Base-by-base conservation (phyloP, 2,888 invertebrate species). In the Horisme vitalbata region DNA sequence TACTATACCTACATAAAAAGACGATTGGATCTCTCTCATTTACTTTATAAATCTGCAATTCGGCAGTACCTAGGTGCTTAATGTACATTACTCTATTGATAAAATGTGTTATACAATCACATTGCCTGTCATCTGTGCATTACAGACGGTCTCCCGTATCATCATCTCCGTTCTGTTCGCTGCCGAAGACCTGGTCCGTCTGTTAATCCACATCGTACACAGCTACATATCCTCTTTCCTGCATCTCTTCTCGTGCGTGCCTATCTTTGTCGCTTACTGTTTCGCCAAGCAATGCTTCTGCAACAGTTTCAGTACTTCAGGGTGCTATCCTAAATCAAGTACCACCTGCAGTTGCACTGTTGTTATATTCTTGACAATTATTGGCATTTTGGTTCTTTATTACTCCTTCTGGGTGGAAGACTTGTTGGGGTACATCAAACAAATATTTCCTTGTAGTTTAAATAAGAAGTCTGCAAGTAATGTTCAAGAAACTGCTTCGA, bases 111-210 rank as follows among this genome's bases (percentile, higher is more conserved):
- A 39, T 3, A 30, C 57, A 8, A 3, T 68, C 4, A 15, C 45
- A 5, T 26, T 67, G 28, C 72, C 77, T 1, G 45, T 76, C 13
- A 32, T 66, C 11, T 75, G 72, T 36, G 49, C 52, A 2, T 15
- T 70, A 2, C 64, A 75, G 43, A 59, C 58, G 32, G 21, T 68
- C 10, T 44, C 63, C 2, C 61, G 76, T 13, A 12, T 70, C 2
- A 24, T 74, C 2, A 41, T 72, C 15, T 64, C 63, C 1, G 3
- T 61, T 4, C 15, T 74, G 3, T 61, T 63, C 7, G 70, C 70
- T 1, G 12, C 61, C 3, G 75, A 77, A 63, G 71, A 75, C 38
- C 20, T 77, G 8, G 21, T 68, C 20, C 64, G 69, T 7, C 33
- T 70, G 28, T 3, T 55, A 0, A 54, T 77, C 8, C 58, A 65